Conservation (phyloP, 1,140 invertebrate species). For the Drosophila melanica region DNA sequence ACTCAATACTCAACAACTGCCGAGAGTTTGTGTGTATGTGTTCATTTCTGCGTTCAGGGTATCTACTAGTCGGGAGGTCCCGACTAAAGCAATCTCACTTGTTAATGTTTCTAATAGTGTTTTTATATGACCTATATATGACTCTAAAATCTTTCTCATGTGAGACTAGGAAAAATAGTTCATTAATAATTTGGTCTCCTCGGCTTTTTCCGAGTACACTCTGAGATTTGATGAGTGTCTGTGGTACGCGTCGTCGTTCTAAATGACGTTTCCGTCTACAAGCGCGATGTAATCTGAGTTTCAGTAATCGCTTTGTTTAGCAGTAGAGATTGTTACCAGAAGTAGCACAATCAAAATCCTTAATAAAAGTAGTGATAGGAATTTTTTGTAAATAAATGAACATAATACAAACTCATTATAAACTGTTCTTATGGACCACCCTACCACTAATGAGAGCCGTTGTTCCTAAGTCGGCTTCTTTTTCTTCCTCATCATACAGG, state of each 20-base stretch:
- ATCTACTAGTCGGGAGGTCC: too few species aligned
- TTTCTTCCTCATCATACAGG: background rate
- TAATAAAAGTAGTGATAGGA: background rate
- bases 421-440: slow-evolving; percentile 2
- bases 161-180: background rate
- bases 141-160: background rate
- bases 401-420: background rate
- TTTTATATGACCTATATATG: background rate
- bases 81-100: too few species aligned
- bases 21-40: too few species aligned
- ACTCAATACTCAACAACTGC: too few species aligned
- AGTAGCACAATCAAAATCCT: background rate
- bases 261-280: background rate
- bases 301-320: too few species aligned
- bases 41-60: too few species aligned
- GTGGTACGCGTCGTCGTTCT: background rate
- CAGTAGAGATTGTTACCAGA: too few species aligned
- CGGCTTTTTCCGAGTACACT: too few species aligned
- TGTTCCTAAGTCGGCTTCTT: background rate
- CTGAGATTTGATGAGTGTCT: background rate
- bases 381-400: background rate
- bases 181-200: background rate
- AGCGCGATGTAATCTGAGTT: background rate
- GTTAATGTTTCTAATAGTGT: background rate
- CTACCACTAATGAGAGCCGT: background rate